Conservation (phyloP, 2,888 invertebrate genomes). For the Hydroisotoma schaefferi region DNA sequence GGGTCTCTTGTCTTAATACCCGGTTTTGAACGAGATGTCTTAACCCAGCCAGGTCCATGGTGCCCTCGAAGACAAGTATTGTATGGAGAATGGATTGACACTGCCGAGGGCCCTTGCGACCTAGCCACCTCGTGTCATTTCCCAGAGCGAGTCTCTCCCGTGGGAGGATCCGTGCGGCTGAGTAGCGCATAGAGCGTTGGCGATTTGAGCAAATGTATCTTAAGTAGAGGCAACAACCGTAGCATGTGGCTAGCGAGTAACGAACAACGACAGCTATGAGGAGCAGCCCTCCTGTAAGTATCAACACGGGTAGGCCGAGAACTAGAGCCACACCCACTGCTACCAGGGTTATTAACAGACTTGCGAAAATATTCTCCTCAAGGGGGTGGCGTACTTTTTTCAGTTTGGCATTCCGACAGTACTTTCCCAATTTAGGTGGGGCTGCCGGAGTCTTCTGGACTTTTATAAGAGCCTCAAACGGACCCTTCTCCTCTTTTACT, state of each 20-base stretch:
- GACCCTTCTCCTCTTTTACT: background rate
- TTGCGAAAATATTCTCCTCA: slow-evolving; percentile 52
- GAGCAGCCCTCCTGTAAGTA: slow-evolving; percentile 45
- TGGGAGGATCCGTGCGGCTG: slow-evolving; percentile 42
- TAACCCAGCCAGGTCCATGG: slow-evolving; percentile 54
- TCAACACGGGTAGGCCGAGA: slow-evolving; percentile 54
- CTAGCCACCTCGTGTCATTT: slow-evolving; percentile 55
- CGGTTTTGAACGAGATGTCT: slow-evolving; percentile 55
- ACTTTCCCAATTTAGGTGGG: slow-evolving; percentile 23
- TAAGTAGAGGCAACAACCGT: slow-evolving; percentile 50
- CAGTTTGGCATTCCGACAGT: slow-evolving; percentile 52
- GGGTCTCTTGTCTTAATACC: slow-evolving; percentile 52
- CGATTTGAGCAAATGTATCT: slow-evolving; percentile 50
- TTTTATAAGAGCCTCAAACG: background rate
- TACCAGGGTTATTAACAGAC: slow-evolving; percentile 51
- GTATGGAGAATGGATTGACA: slow-evolving; percentile 54
- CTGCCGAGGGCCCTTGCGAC: slow-evolving; percentile 50
- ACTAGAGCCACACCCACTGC: slow-evolving; percentile 52
- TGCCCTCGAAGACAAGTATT: slow-evolving; percentile 55
- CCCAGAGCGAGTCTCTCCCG: slow-evolving; percentile 50
- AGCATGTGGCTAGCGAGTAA: slow-evolving; percentile 49
- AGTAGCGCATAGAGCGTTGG: slow-evolving; percentile 16
- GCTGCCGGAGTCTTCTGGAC: background rate
- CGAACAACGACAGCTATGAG: slow-evolving; percentile 52
- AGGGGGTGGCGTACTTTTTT: slow-evolving; percentile 53